phyloP scores from a whole-genome alignment of 2,797 vertebrate species.

The Anolis apletophallus region DNA sequence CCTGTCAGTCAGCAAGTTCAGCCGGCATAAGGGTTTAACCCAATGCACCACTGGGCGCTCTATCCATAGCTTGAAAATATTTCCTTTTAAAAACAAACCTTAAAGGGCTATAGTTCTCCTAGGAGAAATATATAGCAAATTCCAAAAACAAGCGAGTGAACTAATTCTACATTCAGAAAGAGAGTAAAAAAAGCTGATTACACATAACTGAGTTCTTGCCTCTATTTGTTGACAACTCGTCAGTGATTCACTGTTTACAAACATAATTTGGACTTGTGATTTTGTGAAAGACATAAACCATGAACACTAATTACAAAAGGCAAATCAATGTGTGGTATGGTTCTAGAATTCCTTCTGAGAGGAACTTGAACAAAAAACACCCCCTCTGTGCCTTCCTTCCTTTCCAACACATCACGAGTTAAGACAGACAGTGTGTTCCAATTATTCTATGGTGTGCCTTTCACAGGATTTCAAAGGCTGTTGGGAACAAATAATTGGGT shows the following conservation, averaged over 20 bases:
- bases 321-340: not conserved
- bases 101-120: not conserved
- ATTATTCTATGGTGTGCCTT: not conserved
- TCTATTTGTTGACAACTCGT: not conserved
- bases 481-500: not conserved
- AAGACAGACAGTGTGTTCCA: not conserved
- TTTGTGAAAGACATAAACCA: not conserved
- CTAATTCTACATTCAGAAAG: not conserved
- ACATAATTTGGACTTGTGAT: not conserved
- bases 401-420: fast-evolving
- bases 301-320: constrained; percentile 9
- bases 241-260: not conserved
- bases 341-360: constrained; percentile 24
- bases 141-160: not conserved
- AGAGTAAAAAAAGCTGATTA: not conserved
- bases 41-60: too few species aligned
- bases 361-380: constrained; percentile 39
- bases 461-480: constrained; percentile 26
- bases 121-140: not conserved
- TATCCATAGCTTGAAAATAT: too few species aligned
- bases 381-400: not conserved
- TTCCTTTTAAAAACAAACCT: too few species aligned
- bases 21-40: too few species aligned
- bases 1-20: too few species aligned
- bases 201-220: not conserved